phyloP scores from a whole-genome alignment of 2,113 vertebrate genomes.

The Delphinus delphis region DNA sequence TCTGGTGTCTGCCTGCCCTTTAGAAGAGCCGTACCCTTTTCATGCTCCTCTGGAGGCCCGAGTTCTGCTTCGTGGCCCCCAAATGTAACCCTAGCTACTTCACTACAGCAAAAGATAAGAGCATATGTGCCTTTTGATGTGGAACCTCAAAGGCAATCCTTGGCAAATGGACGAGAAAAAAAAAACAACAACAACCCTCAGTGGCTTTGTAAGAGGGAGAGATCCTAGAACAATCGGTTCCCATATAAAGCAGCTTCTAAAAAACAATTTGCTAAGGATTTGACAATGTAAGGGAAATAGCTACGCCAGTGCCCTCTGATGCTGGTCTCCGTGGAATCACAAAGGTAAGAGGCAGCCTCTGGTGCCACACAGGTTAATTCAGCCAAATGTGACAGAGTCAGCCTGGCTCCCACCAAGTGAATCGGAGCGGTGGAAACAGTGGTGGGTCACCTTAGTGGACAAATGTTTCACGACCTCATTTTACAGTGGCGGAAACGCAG shows the following conservation, averaged over 20 bases:
- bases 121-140: neutral
- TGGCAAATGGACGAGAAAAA: neutral
- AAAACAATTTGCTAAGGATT: neutral
- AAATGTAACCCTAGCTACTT: neutral
- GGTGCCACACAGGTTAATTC: neutral
- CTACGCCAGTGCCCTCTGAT: neutral
- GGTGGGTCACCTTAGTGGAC: fast-evolving
- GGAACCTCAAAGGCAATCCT: neutral
- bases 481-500: neutral
- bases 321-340: neutral
- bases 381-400: neutral
- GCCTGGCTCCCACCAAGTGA: neutral
- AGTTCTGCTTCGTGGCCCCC: neutral
- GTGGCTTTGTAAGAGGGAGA: neutral
- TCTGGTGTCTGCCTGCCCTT: too few relatives aligned
- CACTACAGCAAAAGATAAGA: neutral
- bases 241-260: neutral
- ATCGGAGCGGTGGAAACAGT: fast-evolving
- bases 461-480: neutral
- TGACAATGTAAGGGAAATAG: neutral
- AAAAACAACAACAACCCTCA: neutral
- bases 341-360: neutral
- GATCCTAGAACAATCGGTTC: neutral
- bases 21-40: neutral
- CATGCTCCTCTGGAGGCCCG: neutral